Evolutionary conservation across 2,113 vertebrate species (phyloP), one percentile per base, ranked within the genome.

Genomic region (Neolamprologus falcicula): DNA sequence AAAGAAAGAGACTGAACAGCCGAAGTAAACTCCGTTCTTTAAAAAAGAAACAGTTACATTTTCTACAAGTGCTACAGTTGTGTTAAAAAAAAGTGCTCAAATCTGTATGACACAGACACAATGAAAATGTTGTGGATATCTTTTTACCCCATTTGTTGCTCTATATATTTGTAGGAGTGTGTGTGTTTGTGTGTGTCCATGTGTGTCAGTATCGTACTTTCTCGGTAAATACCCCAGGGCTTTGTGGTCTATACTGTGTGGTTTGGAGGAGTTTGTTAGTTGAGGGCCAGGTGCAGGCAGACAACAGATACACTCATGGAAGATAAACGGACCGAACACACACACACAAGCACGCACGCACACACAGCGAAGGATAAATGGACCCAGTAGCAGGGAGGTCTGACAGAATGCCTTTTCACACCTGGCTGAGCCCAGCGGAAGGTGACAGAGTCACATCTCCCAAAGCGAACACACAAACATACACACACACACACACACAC

Each of bases 351-450:
- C 73, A 21, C 80, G 63, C 84, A 80, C 88, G 82, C 89, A 86
- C 88, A 91, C 85, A 86, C 88, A 71, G 87, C 37, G 66, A 55
- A 93, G 92, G 88, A 92, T 96, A 96, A 96, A 96, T 94, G 94
- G 96, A 96, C 92, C 94, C 94, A 95, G 95, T 95, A 94, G 95
- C 94, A 95, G 93, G 94, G 93, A 96, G 94, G 95, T 96, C 93
- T 97, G 96, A 97, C 96, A 97, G 96, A 96, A 97, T 96, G 96
- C 96, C 95, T 96, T 97, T 97, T 97, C 96, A 97, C 96, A 97
- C 96, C 96, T 96, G 96, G 96, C 94, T 96, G 96, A 96, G 95
- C 96, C 94, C 95, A 96, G 96, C 93, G 94, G 94, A 96, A 96
- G 96, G 96, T 96, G 96, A 96, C 95, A 96, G 94, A 96, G 95